A percentile compares a stretch with the other conserved stretches of the same genome.
phyloP scores from a whole-genome alignment of 2,113 vertebrate species.

The Lampris incognitus region DNA sequence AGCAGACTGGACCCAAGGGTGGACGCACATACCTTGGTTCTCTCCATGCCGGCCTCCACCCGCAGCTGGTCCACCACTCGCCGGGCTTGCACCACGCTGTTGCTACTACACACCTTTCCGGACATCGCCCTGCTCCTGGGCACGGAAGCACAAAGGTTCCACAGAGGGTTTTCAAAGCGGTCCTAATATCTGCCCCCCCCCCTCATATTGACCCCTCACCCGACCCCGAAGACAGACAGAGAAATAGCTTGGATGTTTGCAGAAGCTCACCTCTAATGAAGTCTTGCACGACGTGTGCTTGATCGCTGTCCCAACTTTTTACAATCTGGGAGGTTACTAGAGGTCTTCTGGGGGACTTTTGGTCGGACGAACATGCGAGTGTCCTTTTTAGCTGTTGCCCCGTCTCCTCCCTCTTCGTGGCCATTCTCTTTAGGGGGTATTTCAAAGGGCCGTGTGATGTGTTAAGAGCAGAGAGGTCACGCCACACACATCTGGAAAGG shows the following conservation, averaged over 20 bases:
- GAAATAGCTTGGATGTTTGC: constrained; percentile 17
- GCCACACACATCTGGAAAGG: constrained; percentile 70
- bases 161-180: not conserved
- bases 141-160: not conserved
- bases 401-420: constrained; percentile 6
- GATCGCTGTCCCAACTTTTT: not conserved
- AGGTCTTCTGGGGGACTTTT: constrained; percentile 22
- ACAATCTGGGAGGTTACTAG: not conserved
- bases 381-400: constrained; percentile 51
- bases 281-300: not conserved
- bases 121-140: constrained; percentile 57
- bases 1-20: no score
- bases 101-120: constrained; percentile 80
- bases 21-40: constrained; percentile 81
- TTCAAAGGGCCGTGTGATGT: constrained; percentile 78
- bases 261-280: not conserved
- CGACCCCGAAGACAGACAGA: no score
- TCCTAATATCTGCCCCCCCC: not conserved
- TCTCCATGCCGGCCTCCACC: constrained; percentile 82
- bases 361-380: constrained; percentile 15
- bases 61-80: constrained; percentile 84
- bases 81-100: constrained; percentile 80
- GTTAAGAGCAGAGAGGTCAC: constrained; percentile 63
- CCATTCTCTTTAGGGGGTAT: constrained; percentile 27
- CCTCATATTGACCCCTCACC: no score